A percentile compares a stretch with the other conserved stretches of the same genome.
Evolutionary conservation across 2,797 vertebrate genomes (phyloP).

Genomic region (Psittacula derbiana): DNA sequence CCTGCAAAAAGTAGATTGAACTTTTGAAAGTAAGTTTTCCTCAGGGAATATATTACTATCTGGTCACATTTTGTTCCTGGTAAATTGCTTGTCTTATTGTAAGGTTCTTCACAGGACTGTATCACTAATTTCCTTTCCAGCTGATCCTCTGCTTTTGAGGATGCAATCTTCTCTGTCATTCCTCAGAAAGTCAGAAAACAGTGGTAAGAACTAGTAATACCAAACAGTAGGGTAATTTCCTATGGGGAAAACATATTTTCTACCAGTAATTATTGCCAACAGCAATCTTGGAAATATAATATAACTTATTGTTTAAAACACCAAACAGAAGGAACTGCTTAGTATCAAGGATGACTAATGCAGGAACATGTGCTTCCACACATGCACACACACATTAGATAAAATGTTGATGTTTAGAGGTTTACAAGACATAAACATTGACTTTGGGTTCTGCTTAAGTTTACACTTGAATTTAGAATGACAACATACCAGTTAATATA

Average conservation of each 20-base stretch:
- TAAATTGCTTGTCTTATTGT: background rate
- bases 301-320: slow-evolving; percentile 67
- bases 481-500: background rate
- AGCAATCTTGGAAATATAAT: slow-evolving; percentile 66
- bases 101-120: slow-evolving; percentile 7
- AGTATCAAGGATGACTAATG: slow-evolving; percentile 56
- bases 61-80: background rate
- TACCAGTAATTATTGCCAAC: slow-evolving; percentile 60
- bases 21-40: slow-evolving; percentile 24
- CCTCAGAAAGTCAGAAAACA: slow-evolving; percentile 54
- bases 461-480: slow-evolving; percentile 7
- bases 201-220: slow-evolving; percentile 72
- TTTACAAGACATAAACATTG: slow-evolving; percentile 41
- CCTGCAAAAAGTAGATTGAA: background rate
- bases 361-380: slow-evolving; percentile 52
- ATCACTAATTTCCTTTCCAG: slow-evolving; percentile 47
- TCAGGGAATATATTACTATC: background rate
- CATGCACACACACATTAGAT: slow-evolving; percentile 42
- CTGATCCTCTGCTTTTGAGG: slow-evolving; percentile 38
- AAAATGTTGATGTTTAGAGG: slow-evolving; percentile 54
- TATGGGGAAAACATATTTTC: slow-evolving; percentile 71
- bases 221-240: slow-evolving; percentile 73
- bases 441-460: slow-evolving; percentile 45
- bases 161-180: slow-evolving; percentile 57
- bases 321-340: slow-evolving; percentile 72